phyloP scores from a whole-genome alignment of 2,113 vertebrate genomes.

The Toxostoma redivivum region DNA sequence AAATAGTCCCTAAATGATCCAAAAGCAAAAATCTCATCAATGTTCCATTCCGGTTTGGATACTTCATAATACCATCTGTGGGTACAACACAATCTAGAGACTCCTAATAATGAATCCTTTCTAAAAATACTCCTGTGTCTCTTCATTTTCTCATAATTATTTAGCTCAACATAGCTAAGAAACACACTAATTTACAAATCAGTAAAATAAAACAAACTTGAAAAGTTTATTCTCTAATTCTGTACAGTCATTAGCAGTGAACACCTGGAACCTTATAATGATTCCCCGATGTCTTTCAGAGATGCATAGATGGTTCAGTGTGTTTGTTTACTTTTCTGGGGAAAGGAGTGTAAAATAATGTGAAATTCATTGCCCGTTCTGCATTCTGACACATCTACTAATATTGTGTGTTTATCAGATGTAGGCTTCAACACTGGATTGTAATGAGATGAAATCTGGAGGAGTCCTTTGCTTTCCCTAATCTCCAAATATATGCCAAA shows the following conservation, averaged over 20 bases:
- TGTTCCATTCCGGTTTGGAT: neutral
- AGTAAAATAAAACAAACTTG: neutral
- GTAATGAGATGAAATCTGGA: neutral
- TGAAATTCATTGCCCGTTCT: neutral
- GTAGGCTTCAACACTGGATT: neutral
- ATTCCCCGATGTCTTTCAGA: neutral
- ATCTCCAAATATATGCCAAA: neutral
- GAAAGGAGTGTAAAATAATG: neutral
- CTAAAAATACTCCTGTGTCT: neutral
- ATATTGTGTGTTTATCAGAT: neutral
- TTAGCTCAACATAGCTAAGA: neutral
- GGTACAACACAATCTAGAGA: neutral
- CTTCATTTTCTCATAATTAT: neutral
- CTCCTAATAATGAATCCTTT: neutral
- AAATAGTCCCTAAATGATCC: neutral
- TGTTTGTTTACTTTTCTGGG: neutral
- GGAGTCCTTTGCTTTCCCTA: neutral
- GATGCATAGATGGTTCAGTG: neutral
- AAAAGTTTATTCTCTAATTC: neutral
- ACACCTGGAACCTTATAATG: neutral
- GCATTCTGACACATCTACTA: neutral
- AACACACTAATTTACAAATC: neutral
- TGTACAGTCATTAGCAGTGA: neutral
- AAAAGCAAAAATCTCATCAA: neutral
- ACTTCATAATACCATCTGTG: neutral